Base-by-base conservation (phyloP, 1,140 invertebrate species). In the Drosophila sp. region DNA sequence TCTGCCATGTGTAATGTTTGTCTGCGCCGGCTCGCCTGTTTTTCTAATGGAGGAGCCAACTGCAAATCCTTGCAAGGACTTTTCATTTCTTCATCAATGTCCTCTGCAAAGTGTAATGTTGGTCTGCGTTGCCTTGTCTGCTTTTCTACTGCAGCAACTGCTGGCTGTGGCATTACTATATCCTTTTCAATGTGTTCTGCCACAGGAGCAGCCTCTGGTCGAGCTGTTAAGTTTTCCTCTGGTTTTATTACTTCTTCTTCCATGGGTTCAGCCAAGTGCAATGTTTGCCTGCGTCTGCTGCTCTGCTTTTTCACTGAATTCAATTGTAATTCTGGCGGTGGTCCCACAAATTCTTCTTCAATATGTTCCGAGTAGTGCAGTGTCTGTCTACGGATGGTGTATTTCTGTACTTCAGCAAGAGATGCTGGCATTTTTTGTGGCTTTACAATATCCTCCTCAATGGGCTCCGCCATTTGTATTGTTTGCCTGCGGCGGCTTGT, bases 191-290 rank as follows among this genome's bases (percentile, higher is more conserved):
- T 21, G 21, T 1, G 21, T 21, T 21, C 4, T 21, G 1, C 4
- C 21, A 21, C 21, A 21, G 21, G 21, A 21, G 21, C 21, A 21
- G 21, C 21, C 13, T 16, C 14, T 43, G 7, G 8, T 6, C 16
- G 41, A 4, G 14, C 14, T 8, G 7, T 16, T 43, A 18, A 9
- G 7, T 18, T 13, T 18, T 18, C 11, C 14, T 43, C 5, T 6
- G 14, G 14, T 3, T 8, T 43, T 7, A 18, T 5, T 43, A 18
- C 4, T 11, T 72, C 67, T 4, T 74, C 72, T 18, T 74, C 34
- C 4, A 74, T 63, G n/a, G 51, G 43, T 5, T 69, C 74, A 0
- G 27, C 25, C 2, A 64, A 3, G 2, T 45, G 25, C 6, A 75
- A 16, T 13, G 53, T 77, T n/a, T 64, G 58, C 6, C 40, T 63